These are phyloP conservation scores for Ylistrum balloti DNA, from an alignment of 1,140 invertebrate genomes.

Conservation along the genomic window DNA sequence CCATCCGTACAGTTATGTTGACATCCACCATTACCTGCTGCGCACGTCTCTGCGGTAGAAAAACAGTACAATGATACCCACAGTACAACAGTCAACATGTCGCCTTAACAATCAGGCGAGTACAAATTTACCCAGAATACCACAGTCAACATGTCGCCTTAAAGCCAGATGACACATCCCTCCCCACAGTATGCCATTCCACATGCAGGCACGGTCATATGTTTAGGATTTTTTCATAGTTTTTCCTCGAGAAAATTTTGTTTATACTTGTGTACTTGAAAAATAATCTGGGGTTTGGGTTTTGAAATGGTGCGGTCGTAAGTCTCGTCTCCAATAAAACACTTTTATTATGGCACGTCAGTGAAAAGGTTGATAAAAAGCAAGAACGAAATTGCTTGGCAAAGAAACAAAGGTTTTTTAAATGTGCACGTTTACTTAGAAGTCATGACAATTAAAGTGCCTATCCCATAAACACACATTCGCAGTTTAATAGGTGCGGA, in stretches of 20 bases:
- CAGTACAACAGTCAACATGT: not conserved
- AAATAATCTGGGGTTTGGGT: too few relatives aligned
- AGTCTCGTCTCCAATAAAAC: not conserved
- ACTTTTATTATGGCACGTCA: not conserved
- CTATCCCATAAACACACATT: not conserved
- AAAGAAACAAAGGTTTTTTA: not conserved
- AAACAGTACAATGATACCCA: not conserved
- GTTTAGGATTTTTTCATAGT: too few relatives aligned
- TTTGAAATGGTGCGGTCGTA: not conserved
- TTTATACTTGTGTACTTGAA: too few relatives aligned
- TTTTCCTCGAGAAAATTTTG: too few relatives aligned
- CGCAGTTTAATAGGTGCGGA: not conserved
- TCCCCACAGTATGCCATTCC: too few relatives aligned
- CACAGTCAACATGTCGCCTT: not conserved
- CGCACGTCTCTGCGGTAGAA: conserved; percentile 76
- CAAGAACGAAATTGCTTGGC: not conserved
- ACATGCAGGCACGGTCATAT: too few relatives aligned
- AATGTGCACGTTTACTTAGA: not conserved
- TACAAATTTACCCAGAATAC: not conserved
- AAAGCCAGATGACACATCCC: too few relatives aligned
- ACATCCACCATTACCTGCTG: conserved; percentile 81
- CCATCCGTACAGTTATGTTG: conserved; percentile 86
- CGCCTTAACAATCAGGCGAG: not conserved
- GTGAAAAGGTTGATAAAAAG: not conserved
- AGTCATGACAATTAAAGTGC: not conserved